Evolutionary conservation across 1,140 invertebrate species (phyloP).

Genomic region (Nebria ingens): DNA sequence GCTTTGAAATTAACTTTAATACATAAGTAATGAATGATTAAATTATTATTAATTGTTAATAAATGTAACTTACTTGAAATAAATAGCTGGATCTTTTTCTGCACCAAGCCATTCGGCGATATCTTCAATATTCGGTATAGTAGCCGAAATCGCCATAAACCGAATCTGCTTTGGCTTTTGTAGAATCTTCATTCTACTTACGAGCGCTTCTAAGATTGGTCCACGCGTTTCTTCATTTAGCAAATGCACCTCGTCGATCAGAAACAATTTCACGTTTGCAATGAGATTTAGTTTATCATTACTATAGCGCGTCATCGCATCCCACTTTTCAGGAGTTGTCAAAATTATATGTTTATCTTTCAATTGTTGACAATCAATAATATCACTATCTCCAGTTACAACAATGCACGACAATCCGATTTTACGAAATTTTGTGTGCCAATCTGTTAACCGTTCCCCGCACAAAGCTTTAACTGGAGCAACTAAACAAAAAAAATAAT

Average conservation of each 20-base stretch:
- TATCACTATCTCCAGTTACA: constrained; percentile 64
- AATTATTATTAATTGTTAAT: background rate
- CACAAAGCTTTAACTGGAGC: constrained; percentile 73
- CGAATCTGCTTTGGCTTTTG: constrained; percentile 36
- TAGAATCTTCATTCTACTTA: constrained; percentile 67
- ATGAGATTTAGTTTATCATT: constrained; percentile 47
- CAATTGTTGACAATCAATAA: constrained; percentile 45
- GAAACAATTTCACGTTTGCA: constrained; percentile 49
- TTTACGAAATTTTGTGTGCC: constrained; percentile 56
- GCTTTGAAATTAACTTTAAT: constrained; percentile 4
- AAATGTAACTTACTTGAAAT: constrained; percentile 38
- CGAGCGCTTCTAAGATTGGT: constrained; percentile 66
- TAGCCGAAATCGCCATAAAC: constrained; percentile 70
- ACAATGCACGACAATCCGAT: constrained; percentile 54
- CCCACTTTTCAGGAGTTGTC: constrained; percentile 81
- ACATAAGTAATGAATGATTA: too few species aligned
- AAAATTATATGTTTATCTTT: constrained; percentile 49
- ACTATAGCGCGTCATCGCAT: constrained; percentile 63
- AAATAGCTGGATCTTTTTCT: constrained; percentile 33
- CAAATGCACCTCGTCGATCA: constrained; percentile 77
- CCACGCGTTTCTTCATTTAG: constrained; percentile 59
- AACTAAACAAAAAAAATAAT: too few species aligned
- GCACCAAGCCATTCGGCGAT: constrained; percentile 58
- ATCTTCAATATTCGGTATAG: constrained; percentile 67
- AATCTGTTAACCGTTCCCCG: constrained; percentile 57